A percentile compares a stretch with the other conserved stretches of the same genome.
Evolutionary conservation across 2,888 invertebrate genomes (phyloP).

Genomic region (Caenorhabditis becei): DNA sequence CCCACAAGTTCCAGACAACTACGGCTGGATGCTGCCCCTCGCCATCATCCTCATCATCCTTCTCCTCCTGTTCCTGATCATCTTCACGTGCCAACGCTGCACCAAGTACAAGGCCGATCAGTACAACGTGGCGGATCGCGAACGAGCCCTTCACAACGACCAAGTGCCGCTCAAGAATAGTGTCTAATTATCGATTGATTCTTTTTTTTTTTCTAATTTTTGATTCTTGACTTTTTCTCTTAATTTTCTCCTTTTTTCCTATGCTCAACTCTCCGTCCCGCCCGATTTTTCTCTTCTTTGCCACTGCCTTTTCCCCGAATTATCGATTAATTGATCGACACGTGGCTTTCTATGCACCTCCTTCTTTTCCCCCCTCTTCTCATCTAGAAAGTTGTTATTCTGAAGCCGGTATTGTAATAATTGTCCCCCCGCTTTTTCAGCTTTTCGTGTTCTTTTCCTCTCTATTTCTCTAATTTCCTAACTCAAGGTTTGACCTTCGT

Average conservation of each 20-base stretch:
- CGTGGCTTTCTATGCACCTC: slow-evolving; percentile 17
- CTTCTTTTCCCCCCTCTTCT: neutral
- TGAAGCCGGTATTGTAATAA: slow-evolving; percentile 35
- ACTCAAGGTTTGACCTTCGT: neutral
- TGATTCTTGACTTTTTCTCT: too few relatives aligned
- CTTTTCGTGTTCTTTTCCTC: slow-evolving; percentile 16
- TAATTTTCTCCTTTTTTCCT: neutral
- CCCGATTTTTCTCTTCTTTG: too few relatives aligned
- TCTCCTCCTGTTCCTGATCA: slow-evolving; percentile 75
- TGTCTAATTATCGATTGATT: slow-evolving; percentile 28
- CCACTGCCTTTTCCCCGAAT: too few relatives aligned
- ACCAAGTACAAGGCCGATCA: slow-evolving; percentile 71
- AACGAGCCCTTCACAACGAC: slow-evolving; percentile 66
- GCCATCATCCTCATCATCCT: slow-evolving; percentile 76
- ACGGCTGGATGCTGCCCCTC: slow-evolving; percentile 77
- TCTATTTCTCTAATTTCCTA: slow-evolving; percentile 3
- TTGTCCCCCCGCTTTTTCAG: slow-evolving; percentile 11
- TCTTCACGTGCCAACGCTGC: slow-evolving; percentile 73
- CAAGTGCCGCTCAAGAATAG: slow-evolving; percentile 55
- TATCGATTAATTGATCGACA: neutral
- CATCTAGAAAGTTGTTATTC: slow-evolving; percentile 21
- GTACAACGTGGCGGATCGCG: slow-evolving; percentile 77
- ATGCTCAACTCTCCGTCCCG: slow-evolving; percentile 5
- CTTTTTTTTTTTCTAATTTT: neutral
- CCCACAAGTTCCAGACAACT: slow-evolving; percentile 67